Base-by-base conservation (phyloP, 2,888 invertebrate species). In the Eupithecia insigniata region DNA sequence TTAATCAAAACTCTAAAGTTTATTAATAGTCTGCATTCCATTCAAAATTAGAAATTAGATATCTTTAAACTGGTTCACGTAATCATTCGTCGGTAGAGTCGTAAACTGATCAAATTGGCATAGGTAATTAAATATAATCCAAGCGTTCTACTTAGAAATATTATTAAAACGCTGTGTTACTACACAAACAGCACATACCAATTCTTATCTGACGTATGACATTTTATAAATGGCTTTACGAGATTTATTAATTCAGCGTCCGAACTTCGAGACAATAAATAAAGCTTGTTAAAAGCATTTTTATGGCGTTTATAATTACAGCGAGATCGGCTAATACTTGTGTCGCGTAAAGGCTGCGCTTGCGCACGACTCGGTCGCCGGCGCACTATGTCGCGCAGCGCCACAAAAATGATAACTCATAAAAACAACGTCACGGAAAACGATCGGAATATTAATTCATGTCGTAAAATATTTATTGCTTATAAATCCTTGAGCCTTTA, bases 401-500 rank as follows among this genome's bases (percentile, higher is more conserved):
- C 90, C 91, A 93, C 93, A 92, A 90, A 93, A 93, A 93, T 93
- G 92, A 94, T 92, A 93, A 93, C 85, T 94, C 93, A 93, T 94
- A 94, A 94, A 94, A 93, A 92, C 87, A 89, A 92, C 93, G 93
- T 94, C 93, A 94, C 92, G 86, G 90, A 92, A 91, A 93, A 93
- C 93, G 94, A 92, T 92, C 92, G 87, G 94, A 93, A 94, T 94
- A 94, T 94, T 93, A 94, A 94, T 94, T 93, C 91, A 88, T 90
- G 92, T 93, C 94, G 94, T 94, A 92, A 94, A 94, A 94, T 91
- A 94, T 94, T 94, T 93, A 94, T 93, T 91, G 80, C 93, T 90
- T 94, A 93, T 93, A 94, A 94, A 94, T 94, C 94, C 94, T 94
- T 94, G 93, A 92, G 92, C 91, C 92, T 92, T 92, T 94, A 92